Evolutionary conservation across 2,888 invertebrate genomes (phyloP).

Genomic region (Marronus borbonicus): DNA sequence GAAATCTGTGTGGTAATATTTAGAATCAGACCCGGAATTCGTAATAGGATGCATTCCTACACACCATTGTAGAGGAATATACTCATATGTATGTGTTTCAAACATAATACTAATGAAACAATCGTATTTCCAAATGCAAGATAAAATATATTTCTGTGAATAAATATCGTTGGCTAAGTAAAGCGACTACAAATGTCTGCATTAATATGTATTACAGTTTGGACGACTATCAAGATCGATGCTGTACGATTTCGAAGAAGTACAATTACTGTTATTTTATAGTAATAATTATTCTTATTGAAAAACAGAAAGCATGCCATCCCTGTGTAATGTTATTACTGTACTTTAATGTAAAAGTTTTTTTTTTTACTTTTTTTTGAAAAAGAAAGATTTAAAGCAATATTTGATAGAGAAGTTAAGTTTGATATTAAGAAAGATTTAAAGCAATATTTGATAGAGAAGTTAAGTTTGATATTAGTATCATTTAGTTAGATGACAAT

Average conservation of each 20-base stretch:
- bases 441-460: no score
- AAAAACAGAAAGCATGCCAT: no score
- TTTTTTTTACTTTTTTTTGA: no score
- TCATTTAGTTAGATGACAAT: no score
- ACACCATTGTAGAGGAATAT: neutral
- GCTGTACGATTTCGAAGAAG: conserved; percentile 29
- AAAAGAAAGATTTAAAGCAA: no score
- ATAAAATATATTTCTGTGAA: conserved; percentile 12
- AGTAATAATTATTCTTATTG: neutral
- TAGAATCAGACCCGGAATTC: conserved; percentile 8
- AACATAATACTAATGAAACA: conserved; percentile 37
- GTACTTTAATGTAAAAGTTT: no score
- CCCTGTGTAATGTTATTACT: no score
- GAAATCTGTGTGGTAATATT: conserved; percentile 6
- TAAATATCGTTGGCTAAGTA: neutral
- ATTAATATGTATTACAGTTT: conserved; percentile 29
- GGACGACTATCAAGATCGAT: conserved; percentile 8
- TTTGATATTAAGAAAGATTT: no score
- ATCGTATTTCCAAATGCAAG: conserved; percentile 30
- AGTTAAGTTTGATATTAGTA: no score
- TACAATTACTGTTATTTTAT: conserved; percentile 16
- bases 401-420: no score
- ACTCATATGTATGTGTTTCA: conserved; percentile 9
- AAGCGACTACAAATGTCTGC: conserved; percentile 11
- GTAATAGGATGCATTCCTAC: conserved; percentile 20